Base-by-base conservation (phyloP, 2,113 vertebrate species). In the Henicopernis longicauda region DNA sequence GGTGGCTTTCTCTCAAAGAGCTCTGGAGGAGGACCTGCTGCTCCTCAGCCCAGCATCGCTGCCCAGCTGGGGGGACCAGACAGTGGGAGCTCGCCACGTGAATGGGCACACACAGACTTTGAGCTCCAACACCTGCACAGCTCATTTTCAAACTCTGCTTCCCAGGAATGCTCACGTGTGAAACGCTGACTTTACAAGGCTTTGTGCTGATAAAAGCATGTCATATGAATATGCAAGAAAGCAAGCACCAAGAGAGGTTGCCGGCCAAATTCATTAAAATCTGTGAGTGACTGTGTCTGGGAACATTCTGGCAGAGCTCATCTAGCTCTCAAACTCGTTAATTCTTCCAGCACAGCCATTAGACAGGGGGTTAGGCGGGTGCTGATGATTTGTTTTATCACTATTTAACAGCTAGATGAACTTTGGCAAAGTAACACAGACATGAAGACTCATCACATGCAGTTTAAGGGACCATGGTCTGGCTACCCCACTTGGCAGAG, bases 81-180 rank as follows among this genome's bases (percentile, higher is more conserved):
- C 16, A 1, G 0, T 0, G 4, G n/a, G 19, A 11, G 5, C 16
- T 82, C 1, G 0, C 38, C 19, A 22, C 13, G 4, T 0, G 0
- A 13, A 22, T 9, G 29, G 34, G 15, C 23, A 44, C 18, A 10
- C 13, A 27, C 0, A 0, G 40, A n/a, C 72, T 82, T 88, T 4
- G 32, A 80, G 80, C 32, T 80, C 71, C 38, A 70, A 5, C 25
- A 77, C 12, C 17, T 7, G 4, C 27, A 15, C 1, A 16, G 26
- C 18, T 13, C n/a, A 40, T 31, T 70, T 86, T 84, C 90, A 82
- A 62, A 55, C 67, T 82, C 67, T 42, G 10, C 70, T 93, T 90
- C 63, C 42, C 3, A 1, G 36, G 29, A 86, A 80, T 14, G 27
- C 29, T 92, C 65, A 32, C 23, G 27, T 2, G 3, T 63, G 44